phyloP scores from a whole-genome alignment of 2,888 invertebrate species.

The Drosophila histrio region DNA sequence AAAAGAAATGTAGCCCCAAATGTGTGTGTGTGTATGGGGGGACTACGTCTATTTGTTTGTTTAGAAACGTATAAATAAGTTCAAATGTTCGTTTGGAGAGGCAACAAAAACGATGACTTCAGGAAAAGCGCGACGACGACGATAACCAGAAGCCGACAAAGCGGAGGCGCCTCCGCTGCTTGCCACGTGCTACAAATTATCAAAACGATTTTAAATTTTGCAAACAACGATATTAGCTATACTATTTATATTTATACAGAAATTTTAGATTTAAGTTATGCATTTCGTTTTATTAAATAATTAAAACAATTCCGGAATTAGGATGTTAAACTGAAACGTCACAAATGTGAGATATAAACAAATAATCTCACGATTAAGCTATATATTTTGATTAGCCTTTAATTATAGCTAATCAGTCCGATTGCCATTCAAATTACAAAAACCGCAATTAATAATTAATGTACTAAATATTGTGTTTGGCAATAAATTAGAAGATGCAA shows the following conservation, averaged over 20 bases:
- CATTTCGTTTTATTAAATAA: too few species aligned
- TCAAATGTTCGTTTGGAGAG: slow-evolving; percentile 29
- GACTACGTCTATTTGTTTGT: slow-evolving; percentile 47
- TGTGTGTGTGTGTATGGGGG: neutral
- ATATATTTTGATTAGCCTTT: slow-evolving; percentile 7
- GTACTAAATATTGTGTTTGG: neutral
- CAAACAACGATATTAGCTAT: too few species aligned
- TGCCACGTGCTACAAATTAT: slow-evolving; percentile 24
- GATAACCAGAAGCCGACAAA: slow-evolving; percentile 46
- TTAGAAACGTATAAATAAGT: slow-evolving; percentile 59
- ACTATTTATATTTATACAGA: too few species aligned
- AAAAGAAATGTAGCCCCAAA: slow-evolving; percentile 26
- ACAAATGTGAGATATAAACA: slow-evolving; percentile 2
- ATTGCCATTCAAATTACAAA: slow-evolving; percentile 6
- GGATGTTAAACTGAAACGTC: slow-evolving; percentile 8
- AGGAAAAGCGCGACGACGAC: slow-evolving; percentile 28
- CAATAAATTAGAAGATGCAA: neutral
- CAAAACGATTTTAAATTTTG: neutral
- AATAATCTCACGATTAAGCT: slow-evolving; percentile 6
- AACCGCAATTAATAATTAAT: neutral
- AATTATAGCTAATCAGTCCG: slow-evolving; percentile 16
- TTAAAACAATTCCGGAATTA: neutral
- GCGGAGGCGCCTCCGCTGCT: slow-evolving; percentile 8
- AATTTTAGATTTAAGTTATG: too few species aligned
- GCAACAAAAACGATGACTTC: slow-evolving; percentile 20